phyloP scores from a whole-genome alignment of 2,888 invertebrate genomes.

The Dryobotodes eremita region DNA sequence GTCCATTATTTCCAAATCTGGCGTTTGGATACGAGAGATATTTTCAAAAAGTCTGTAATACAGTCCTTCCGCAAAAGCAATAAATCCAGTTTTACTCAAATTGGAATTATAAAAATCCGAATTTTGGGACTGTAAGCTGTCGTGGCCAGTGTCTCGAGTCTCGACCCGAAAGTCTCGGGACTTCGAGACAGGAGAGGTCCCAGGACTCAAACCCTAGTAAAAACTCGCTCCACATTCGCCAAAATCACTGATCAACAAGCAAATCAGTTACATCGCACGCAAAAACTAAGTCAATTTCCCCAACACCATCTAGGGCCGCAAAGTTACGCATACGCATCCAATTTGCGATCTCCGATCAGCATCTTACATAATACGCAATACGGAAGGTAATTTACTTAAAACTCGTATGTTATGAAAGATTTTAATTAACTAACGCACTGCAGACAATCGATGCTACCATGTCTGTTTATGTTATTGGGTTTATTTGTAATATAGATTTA shows the following conservation, averaged over 20 bases:
- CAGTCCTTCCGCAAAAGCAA: no score
- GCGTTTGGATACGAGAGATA: no score
- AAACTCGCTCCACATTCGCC: neutral
- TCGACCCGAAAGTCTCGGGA: no score
- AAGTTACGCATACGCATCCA: constrained; percentile 58
- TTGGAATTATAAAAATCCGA: no score
- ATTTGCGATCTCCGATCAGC: constrained; percentile 61
- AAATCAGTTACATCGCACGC: neutral
- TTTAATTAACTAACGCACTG: constrained; percentile 56
- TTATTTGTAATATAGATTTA: constrained; percentile 41
- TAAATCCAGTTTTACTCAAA: no score
- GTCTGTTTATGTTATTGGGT: constrained; percentile 30
- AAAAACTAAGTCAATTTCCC: constrained; percentile 39
- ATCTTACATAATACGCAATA: constrained; percentile 60
- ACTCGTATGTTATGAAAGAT: constrained; percentile 58
- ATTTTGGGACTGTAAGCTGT: no score
- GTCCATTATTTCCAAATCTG: no score
- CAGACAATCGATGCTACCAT: constrained; percentile 42
- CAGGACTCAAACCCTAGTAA: no score
- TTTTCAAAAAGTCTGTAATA: no score
- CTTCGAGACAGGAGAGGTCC: no score
- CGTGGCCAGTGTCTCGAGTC: no score
- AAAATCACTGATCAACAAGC: neutral
- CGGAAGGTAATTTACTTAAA: constrained; percentile 61
- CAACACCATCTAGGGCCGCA: constrained; percentile 31